phyloP scores from a whole-genome alignment of 2,113 vertebrate species.

The Arothron firmamentum region DNA sequence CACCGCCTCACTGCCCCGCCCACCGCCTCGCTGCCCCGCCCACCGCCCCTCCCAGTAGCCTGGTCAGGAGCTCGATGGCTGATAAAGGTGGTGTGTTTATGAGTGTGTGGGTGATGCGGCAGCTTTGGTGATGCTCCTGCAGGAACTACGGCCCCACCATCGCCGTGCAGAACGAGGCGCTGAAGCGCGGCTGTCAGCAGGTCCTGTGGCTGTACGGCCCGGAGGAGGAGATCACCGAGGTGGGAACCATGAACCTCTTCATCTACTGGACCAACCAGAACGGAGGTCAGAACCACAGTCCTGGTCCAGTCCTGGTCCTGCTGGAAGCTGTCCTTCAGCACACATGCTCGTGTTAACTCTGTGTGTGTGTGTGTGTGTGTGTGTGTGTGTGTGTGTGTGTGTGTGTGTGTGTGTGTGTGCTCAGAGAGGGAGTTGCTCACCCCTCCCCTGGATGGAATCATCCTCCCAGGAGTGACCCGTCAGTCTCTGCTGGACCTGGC shows the following conservation, averaged over 20 bases:
- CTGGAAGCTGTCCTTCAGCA: no score
- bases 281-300: conserved; percentile 66
- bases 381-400: conserved; percentile 3
- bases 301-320: neutral
- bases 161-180: conserved; percentile 79
- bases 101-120: no score
- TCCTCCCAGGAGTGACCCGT: conserved; percentile 85
- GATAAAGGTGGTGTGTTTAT: no score
- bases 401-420: conserved; percentile 14
- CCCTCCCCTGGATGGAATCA: conserved; percentile 82
- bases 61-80: no score
- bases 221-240: conserved; percentile 84
- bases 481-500: conserved; percentile 85
- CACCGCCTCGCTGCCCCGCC: no score
- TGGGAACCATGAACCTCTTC: conserved; percentile 93
- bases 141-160: conserved; percentile 90
- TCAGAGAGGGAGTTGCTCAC: conserved; percentile 82
- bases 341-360: neutral
- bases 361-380: conserved; percentile 2
- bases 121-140: neutral
- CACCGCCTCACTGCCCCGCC: no score
- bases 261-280: conserved; percentile 83
- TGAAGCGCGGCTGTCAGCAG: conserved; percentile 81
- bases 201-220: conserved; percentile 87
- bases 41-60: no score